Evolutionary conservation across 2,888 invertebrate genomes (phyloP).

Genomic region (Drosophila anomelani): DNA sequence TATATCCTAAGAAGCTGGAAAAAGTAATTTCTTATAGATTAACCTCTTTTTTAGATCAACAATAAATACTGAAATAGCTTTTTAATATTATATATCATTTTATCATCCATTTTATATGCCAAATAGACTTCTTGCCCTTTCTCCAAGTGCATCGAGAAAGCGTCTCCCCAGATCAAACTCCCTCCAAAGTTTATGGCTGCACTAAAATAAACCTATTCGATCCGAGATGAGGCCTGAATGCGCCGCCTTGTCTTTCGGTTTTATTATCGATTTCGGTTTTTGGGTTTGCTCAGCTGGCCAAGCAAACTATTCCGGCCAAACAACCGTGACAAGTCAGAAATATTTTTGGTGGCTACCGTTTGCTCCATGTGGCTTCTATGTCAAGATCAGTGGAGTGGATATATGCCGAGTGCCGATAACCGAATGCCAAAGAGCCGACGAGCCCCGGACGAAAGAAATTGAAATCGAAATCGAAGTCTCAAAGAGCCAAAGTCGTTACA

Average conservation of each 20-base stretch:
- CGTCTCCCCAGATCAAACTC: conserved; percentile 25
- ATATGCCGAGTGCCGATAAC: not conserved
- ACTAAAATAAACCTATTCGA: conserved; percentile 38
- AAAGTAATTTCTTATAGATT: too few relatives aligned
- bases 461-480: not conserved
- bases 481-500: conserved; percentile 52
- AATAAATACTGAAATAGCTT: not conserved
- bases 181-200: conserved; percentile 33
- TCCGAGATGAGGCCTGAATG: conserved; percentile 19
- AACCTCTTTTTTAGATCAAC: too few relatives aligned
- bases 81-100: not conserved
- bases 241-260: conserved; percentile 19
- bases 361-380: conserved; percentile 52
- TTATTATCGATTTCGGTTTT: conserved; percentile 29
- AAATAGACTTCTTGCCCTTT: not conserved
- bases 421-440: conserved; percentile 1
- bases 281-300: conserved; percentile 40
- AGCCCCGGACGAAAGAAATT: conserved; percentile 22
- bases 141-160: conserved; percentile 33
- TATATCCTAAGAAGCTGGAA: too few relatives aligned
- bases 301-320: conserved; percentile 7
- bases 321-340: conserved; percentile 27
- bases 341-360: conserved; percentile 35
- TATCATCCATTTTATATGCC: too few relatives aligned
- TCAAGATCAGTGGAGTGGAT: conserved; percentile 67